Evolutionary conservation across 2,888 invertebrate species (phyloP).

Genomic region (Pachliopta kotzebuea): DNA sequence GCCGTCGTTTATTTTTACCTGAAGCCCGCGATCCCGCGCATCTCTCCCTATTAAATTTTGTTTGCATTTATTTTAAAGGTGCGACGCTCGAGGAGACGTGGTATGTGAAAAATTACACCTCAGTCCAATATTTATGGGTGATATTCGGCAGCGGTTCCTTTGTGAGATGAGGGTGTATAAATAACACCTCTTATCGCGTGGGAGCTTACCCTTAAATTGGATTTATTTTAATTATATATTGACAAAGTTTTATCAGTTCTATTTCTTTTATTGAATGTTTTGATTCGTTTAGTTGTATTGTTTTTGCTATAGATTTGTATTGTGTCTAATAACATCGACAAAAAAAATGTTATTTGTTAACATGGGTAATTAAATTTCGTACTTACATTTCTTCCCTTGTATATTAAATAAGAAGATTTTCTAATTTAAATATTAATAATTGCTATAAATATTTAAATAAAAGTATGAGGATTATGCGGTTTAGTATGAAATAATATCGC

Average conservation of each 20-base stretch:
- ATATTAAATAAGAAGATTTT: too few species aligned
- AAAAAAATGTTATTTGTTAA: too few species aligned
- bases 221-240: conserved; percentile 79
- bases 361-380: too few species aligned
- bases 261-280: conserved; percentile 29
- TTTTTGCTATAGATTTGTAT: neutral
- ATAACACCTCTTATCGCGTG: conserved; percentile 81
- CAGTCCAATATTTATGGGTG: conserved; percentile 81
- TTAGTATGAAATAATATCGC: neutral
- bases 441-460: neutral
- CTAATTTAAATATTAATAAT: too few species aligned
- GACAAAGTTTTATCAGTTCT: conserved; percentile 46
- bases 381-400: too few species aligned
- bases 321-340: too few species aligned
- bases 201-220: conserved; percentile 77
- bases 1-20: conserved; percentile 77
- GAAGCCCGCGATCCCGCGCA: conserved; percentile 76
- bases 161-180: conserved; percentile 79
- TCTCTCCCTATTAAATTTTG: conserved; percentile 81
- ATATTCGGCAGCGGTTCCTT: conserved; percentile 81
- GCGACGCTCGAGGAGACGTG: conserved; percentile 78
- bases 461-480: neutral
- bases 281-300: conserved; percentile 1
- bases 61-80: conserved; percentile 81
- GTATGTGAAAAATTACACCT: conserved; percentile 82